Evolutionary conservation across 2,113 vertebrate genomes (phyloP), one percentile per base, ranked within the genome.

Genomic region (Osmerus eperlanus): DNA sequence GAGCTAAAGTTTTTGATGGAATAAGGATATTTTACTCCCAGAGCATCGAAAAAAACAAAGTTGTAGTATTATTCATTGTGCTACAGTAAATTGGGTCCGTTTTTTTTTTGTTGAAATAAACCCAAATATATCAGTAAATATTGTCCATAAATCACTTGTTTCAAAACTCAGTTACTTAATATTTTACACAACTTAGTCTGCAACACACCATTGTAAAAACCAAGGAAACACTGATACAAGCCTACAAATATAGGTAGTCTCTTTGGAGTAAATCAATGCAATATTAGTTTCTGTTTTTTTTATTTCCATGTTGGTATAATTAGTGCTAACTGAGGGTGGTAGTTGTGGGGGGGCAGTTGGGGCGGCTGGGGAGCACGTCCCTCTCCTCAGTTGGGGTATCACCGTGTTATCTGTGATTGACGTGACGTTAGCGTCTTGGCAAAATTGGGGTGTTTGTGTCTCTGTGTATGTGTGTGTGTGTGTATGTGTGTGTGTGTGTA

Each of bases 401-500:
- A 88, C 86, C 85, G 85, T 88, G 83, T 86, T 90, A 86, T 81
- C 77, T 81, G 84, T 91, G 91, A 93, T 89, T 93, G 92, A 93
- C 88, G 73, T 80, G 70, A 81, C 74, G 78, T 90, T 92, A 91
- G 90, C 86, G 70, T 84, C 83, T 81, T 77, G 83, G 86, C 86
- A 87, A 85, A 88, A 89, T 84, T 82, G 64, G 85, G 41, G 41
- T 47, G 41, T 47, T 1, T 47, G 41, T 47, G 41, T 47, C 5
- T 47, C 8, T 47, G 8, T 47, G 8, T 47, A 5, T 11, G 41
- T 47, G 41, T n/a, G n/a, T n/a, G n/a, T 47, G 9, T 47, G 1
- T 47, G 41, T 9, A 1, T 47, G 41, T 2, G 41, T 47, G 41
- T 47, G 1, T 47, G 41, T 47, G 41, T 47, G 41, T 47, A 47